Evolutionary conservation across 2,797 vertebrate species (phyloP).

Genomic region (Acropternis orthonyx): DNA sequence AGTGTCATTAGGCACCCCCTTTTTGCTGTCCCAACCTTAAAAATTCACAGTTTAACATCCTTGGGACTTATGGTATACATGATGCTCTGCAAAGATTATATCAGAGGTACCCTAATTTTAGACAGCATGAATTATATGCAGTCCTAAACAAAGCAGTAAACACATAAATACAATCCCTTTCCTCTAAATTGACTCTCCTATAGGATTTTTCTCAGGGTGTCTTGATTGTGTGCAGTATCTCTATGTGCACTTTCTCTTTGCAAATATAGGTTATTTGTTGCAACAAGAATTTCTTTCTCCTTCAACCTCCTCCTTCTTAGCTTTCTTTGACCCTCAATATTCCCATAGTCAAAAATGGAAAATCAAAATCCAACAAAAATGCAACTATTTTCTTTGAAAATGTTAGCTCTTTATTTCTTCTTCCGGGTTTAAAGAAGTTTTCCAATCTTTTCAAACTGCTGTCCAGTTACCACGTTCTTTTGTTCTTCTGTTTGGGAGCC

Average conservation of each 20-base stretch:
- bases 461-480: neutral
- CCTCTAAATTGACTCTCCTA: neutral
- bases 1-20: neutral
- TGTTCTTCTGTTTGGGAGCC: neutral
- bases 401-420: neutral
- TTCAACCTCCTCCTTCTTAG: neutral
- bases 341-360: neutral
- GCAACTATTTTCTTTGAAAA: neutral
- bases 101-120: neutral
- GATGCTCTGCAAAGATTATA: neutral
- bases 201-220: neutral
- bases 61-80: neutral
- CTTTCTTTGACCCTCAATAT: neutral
- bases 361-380: neutral
- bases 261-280: neutral
- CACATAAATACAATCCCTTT: neutral
- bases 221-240: neutral
- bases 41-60: neutral
- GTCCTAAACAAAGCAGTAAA: neutral
- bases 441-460: neutral
- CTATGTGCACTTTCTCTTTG: neutral
- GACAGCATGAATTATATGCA: neutral
- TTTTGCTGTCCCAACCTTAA: neutral
- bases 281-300: neutral
- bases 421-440: neutral